Conservation (phyloP, 2,797 vertebrate genomes). For the Gymnoscopelus braueri region DNA sequence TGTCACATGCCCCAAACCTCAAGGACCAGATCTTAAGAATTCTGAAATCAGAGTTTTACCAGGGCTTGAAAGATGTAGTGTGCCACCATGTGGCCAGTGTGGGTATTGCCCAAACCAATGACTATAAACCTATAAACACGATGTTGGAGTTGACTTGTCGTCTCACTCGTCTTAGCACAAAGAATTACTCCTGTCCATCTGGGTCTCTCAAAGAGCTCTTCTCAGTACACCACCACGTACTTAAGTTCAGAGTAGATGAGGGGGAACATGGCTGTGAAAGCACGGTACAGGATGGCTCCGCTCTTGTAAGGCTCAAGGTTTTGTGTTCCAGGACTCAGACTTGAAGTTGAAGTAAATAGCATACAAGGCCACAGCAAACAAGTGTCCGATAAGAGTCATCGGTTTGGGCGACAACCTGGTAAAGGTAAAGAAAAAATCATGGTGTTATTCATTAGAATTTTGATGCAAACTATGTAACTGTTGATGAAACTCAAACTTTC, state of each 20-base stretch:
- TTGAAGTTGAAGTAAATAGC: constrained; percentile 94
- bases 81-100: no score
- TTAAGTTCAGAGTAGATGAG: constrained; percentile 97
- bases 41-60: no score
- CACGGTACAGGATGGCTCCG: constrained; percentile 86
- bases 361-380: constrained; percentile 92
- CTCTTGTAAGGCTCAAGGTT: constrained; percentile 89
- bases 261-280: constrained; percentile 92
- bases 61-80: no score
- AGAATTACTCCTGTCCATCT: no score
- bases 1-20: no score
- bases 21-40: no score
- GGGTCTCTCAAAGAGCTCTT: no score
- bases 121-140: no score
- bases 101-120: no score
- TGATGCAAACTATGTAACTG: background rate
- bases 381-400: constrained; percentile 90
- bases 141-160: no score
- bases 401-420: constrained; percentile 91
- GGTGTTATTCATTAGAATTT: background rate
- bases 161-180: no score
- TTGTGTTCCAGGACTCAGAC: constrained; percentile 90
- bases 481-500: no score
- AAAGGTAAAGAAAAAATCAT: constrained; percentile 31
- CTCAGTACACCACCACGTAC: constrained; percentile 86